Conservation (phyloP, 2,797 vertebrate species). For the Tamandua tetradactyla region DNA sequence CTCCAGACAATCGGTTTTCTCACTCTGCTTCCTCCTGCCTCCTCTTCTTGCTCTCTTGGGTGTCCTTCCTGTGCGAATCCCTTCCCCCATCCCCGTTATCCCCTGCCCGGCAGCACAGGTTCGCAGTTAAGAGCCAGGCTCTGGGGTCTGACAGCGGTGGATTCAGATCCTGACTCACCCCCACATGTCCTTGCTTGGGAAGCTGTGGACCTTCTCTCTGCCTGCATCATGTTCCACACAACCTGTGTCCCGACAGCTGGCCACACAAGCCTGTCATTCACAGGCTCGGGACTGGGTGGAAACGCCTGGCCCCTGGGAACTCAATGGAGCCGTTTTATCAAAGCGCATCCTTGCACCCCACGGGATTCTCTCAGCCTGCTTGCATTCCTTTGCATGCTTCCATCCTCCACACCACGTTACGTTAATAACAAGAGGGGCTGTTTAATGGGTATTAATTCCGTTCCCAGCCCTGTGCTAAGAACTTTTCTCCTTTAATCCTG, state of each 20-base stretch:
- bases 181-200: not conserved
- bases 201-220: no score
- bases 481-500: not conserved
- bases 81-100: no score
- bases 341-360: accelerated
- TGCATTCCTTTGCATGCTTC: not conserved
- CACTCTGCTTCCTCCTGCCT: not conserved
- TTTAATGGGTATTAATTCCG: accelerated
- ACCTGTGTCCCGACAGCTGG: not conserved
- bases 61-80: accelerated
- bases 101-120: not conserved
- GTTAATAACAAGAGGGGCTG: not conserved
- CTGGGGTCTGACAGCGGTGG: no score
- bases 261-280: not conserved
- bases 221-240: not conserved
- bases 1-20: no score
- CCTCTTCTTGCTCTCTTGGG: not conserved
- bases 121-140: not conserved
- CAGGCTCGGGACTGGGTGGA: not conserved
- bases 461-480: not conserved
- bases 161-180: not conserved
- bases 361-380: not conserved
- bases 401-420: accelerated
- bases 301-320: no score
- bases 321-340: accelerated